Conservation (phyloP, 1,140 invertebrate species). For the Patella vulgata region DNA sequence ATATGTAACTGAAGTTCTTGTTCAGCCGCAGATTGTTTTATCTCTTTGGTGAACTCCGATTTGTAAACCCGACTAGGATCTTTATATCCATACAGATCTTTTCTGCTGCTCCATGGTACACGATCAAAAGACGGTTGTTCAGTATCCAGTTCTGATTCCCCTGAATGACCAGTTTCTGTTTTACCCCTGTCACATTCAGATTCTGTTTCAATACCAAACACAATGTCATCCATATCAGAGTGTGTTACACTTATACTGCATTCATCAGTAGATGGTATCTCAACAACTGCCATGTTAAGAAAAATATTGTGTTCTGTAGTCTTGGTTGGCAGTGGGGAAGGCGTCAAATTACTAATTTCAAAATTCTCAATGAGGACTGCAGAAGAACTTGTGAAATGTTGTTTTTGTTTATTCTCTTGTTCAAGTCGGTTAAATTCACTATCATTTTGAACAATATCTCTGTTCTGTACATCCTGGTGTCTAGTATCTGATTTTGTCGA, state of each 20-base stretch:
- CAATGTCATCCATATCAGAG: constrained; percentile 6
- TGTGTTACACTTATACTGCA: constrained; percentile 3
- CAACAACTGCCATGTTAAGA: constrained; percentile 1
- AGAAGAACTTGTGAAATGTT: constrained; percentile 3
- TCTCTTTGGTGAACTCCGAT: too few species aligned
- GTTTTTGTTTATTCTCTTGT: background rate
- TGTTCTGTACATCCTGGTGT: too few species aligned
- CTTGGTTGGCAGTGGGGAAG: background rate
- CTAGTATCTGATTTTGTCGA: too few species aligned
- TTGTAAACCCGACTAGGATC: too few species aligned
- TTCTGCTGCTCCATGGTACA: constrained; percentile 3
- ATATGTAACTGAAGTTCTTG: too few species aligned
- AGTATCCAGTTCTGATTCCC: background rate
- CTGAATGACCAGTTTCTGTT: constrained; percentile 2
- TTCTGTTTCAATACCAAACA: constrained; percentile 6
- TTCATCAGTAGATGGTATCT: constrained; percentile 7
- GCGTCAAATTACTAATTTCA: background rate
- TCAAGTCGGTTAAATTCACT: background rate
- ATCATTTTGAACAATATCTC: background rate
- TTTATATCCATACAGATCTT: too few species aligned
- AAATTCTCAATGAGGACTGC: constrained; percentile 1
- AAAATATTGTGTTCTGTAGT: constrained; percentile 8
- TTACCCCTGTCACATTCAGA: constrained; percentile 1
- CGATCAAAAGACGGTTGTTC: background rate
- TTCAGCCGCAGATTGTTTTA: too few species aligned